phyloP scores from a whole-genome alignment of 1,140 invertebrate species.

The Bombus vancouverensis region DNA sequence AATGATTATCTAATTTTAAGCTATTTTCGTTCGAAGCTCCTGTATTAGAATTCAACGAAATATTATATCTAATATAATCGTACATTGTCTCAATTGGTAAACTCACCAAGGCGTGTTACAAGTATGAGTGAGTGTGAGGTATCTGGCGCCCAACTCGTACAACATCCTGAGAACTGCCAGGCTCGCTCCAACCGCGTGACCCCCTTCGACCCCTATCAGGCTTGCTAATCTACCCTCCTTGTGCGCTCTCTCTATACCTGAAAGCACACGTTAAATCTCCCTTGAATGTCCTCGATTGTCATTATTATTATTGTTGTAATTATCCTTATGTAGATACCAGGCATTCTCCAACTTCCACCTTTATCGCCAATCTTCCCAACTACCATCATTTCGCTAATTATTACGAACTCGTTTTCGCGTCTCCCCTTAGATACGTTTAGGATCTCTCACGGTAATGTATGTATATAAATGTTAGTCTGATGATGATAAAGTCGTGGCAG shows the following conservation, averaged over 20 bases:
- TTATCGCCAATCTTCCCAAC: not conserved
- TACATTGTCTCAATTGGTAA: constrained; percentile 59
- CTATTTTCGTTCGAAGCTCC: not conserved
- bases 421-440: not conserved
- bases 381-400: not conserved
- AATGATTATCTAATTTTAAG: not conserved
- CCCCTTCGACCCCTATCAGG: constrained; percentile 92
- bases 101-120: constrained; percentile 93
- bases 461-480: not conserved
- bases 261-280: constrained; percentile 64
- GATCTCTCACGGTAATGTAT: not conserved
- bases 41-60: not conserved
- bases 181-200: constrained; percentile 92
- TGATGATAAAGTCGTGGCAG: not conserved
- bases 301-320: constrained; percentile 42
- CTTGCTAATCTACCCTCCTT: constrained; percentile 86
- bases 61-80: not conserved
- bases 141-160: constrained; percentile 91
- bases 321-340: not conserved
- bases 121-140: constrained; percentile 92
- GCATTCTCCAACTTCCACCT: not conserved
- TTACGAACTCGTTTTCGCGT: not conserved
- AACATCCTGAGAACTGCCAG: constrained; percentile 91
- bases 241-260: constrained; percentile 87
- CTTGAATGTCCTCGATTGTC: constrained; percentile 2